Percentiles rank a stretch among this genome's conserved stretches.
These are phyloP conservation scores for Babylonia areolata DNA, from an alignment of 1,140 invertebrate genomes.

Conservation along the genomic window DNA sequence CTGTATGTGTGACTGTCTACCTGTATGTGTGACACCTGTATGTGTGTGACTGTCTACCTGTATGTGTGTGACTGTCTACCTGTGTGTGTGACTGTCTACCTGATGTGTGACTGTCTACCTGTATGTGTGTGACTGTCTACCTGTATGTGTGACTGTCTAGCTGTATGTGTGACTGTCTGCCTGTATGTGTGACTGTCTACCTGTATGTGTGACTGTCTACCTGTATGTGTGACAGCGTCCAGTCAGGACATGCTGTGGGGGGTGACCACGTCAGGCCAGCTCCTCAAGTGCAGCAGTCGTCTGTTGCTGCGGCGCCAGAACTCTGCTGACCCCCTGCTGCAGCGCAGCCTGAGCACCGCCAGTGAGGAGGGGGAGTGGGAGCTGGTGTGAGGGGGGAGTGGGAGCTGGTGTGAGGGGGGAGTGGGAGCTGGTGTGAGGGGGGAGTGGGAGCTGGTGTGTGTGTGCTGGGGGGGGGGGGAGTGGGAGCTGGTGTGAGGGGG, in stretches of 20 bases:
- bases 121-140: neutral
- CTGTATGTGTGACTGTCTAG: neutral
- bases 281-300: conserved; percentile 58
- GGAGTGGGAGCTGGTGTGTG: too few species aligned
- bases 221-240: neutral
- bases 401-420: too few species aligned
- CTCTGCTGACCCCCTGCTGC: conserved; percentile 3
- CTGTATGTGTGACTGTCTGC: neutral
- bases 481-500: too few species aligned
- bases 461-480: too few species aligned
- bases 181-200: neutral
- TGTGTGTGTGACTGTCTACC: neutral
- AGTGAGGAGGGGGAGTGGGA: conserved; percentile 69
- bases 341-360: conserved; percentile 28
- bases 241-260: conserved; percentile 49
- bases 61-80: neutral
- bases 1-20: neutral
- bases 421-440: too few species aligned
- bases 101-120: neutral
- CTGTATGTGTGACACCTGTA: too few species aligned
- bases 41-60: neutral
- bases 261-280: conserved; percentile 63
- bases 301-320: conserved; percentile 49
- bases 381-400: conserved; percentile 51
- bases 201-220: neutral